Evolutionary conservation across 2,888 invertebrate species (phyloP).

Genomic region (Vanessa cardui): DNA sequence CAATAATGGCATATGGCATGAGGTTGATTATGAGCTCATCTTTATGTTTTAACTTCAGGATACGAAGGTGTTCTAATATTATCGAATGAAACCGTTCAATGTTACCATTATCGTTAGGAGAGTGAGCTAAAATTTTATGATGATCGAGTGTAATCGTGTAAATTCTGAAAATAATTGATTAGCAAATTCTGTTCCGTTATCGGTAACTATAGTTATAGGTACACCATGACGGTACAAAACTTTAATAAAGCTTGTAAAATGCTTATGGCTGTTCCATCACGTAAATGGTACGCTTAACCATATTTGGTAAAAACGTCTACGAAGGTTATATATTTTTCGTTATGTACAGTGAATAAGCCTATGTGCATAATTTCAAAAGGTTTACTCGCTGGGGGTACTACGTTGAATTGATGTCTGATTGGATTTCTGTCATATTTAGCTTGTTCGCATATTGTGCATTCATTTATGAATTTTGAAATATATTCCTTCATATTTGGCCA

Average conservation of each 20-base stretch:
- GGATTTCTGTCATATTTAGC: too few species aligned
- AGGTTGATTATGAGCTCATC: constrained; percentile 22
- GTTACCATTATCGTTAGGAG: constrained; percentile 39
- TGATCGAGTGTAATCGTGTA: constrained; percentile 32
- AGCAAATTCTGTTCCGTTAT: constrained; percentile 6
- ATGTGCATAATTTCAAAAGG: neutral
- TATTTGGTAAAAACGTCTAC: constrained; percentile 35
- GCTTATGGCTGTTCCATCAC: constrained; percentile 33
- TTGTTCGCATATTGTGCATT: too few species aligned
- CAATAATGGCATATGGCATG: constrained; percentile 30
- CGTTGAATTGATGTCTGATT: too few species aligned
- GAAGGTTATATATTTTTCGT: constrained; percentile 26
- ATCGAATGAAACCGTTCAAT: constrained; percentile 1
- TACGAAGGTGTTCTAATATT: constrained; percentile 30
- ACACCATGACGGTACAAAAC: neutral
- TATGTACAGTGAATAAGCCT: neutral
- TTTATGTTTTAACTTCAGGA: constrained; percentile 28
- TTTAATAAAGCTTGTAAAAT: constrained; percentile 23
- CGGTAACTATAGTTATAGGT: constrained; percentile 2
- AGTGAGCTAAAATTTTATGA: constrained; percentile 31
- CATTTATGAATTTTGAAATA: too few species aligned
- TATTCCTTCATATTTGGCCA: too few species aligned
- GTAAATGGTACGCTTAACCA: constrained; percentile 34
- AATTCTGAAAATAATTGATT: constrained; percentile 37
- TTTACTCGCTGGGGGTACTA: constrained; percentile 31